A percentile compares a stretch with the other conserved stretches of the same genome.
These are phyloP conservation scores for Drosophila yooni DNA, from an alignment of 2,888 invertebrate genomes.

Conservation along the genomic window DNA sequence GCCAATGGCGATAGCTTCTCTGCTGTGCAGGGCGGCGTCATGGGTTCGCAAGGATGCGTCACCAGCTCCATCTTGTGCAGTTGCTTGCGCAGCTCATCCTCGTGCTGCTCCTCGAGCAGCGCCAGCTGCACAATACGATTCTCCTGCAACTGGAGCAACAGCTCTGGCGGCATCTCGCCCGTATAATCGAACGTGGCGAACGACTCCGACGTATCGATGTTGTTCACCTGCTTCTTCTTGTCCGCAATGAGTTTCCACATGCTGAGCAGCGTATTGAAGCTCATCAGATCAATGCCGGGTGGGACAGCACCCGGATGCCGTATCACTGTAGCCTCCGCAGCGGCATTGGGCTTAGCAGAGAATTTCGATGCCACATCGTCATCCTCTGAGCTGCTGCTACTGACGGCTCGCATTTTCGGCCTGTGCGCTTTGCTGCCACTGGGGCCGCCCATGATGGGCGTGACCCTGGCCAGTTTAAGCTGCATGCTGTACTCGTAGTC, in stretches of 20 bases:
- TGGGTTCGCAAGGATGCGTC: slow-evolving; percentile 2
- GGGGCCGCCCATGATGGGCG: slow-evolving; percentile 66
- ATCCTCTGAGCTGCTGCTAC: slow-evolving; percentile 82
- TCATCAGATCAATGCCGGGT: slow-evolving; percentile 61
- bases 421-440: slow-evolving; percentile 42
- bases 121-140: slow-evolving; percentile 34
- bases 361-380: slow-evolving; percentile 39
- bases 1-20: slow-evolving; percentile 36
- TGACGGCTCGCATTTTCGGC: slow-evolving; percentile 78
- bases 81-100: slow-evolving; percentile 42
- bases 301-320: slow-evolving; percentile 4
- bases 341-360: neutral
- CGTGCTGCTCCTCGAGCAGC: slow-evolving; percentile 36
- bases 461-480: slow-evolving; percentile 68
- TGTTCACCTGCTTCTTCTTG: slow-evolving; percentile 68
- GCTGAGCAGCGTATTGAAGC: slow-evolving; percentile 69
- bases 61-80: slow-evolving; percentile 39
- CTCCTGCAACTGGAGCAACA: slow-evolving; percentile 63
- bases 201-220: slow-evolving; percentile 37
- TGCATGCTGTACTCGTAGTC: slow-evolving; percentile 75
- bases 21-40: slow-evolving; percentile 40
- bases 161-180: slow-evolving; percentile 65
- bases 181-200: slow-evolving; percentile 66
- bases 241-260: slow-evolving; percentile 82
- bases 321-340: neutral